These are phyloP conservation scores for Argya squamiceps DNA, from an alignment of 2,797 vertebrate species.

Conservation along the genomic window DNA sequence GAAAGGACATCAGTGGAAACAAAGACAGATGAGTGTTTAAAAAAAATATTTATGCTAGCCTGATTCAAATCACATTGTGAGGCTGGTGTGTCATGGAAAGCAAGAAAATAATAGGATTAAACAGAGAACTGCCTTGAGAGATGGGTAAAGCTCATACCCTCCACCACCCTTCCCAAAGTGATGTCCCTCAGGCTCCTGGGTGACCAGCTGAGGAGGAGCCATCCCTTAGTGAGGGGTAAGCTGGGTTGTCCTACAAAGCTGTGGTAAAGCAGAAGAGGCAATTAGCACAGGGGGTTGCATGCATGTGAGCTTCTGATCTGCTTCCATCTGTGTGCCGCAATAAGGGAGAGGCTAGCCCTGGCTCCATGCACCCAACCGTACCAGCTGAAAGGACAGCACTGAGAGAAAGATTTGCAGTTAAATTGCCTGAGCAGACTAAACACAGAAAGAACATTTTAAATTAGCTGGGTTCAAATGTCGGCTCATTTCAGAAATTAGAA, in stretches of 20 bases:
- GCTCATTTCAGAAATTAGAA: constrained; percentile 44
- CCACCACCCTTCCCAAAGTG: background rate
- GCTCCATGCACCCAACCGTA: background rate
- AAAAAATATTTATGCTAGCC: background rate
- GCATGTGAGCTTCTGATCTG: background rate
- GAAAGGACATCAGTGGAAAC: background rate
- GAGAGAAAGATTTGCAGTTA: background rate
- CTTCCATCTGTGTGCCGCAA: background rate
- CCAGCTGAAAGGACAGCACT: background rate
- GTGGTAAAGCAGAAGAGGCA: background rate
- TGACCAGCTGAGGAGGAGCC: background rate
- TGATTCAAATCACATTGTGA: background rate
- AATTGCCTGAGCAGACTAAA: constrained; percentile 25
- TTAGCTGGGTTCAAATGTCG: constrained; percentile 11
- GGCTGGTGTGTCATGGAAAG: background rate
- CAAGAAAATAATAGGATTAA: background rate
- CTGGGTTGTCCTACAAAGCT: background rate
- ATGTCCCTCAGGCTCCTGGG: background rate
- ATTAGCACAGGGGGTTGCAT: fast-evolving
- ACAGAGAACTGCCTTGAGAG: background rate
- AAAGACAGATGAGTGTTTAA: background rate
- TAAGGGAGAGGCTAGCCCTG: background rate
- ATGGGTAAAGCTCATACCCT: background rate
- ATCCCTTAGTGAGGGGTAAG: fast-evolving
- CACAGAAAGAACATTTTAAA: constrained; percentile 3